phyloP scores from a whole-genome alignment of 2,888 invertebrate species.

The Cheilosia vulpina region DNA sequence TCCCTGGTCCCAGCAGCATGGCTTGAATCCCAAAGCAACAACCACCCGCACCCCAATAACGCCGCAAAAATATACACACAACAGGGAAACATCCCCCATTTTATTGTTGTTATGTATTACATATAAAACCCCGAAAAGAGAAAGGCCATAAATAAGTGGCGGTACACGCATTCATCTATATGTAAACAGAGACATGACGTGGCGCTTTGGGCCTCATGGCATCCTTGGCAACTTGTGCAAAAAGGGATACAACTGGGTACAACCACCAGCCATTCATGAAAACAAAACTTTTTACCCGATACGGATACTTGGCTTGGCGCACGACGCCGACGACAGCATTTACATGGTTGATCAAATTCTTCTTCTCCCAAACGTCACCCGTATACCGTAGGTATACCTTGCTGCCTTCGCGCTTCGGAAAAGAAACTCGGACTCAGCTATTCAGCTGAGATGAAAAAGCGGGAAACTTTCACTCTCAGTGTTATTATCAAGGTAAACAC shows the following conservation, averaged over 20 bases:
- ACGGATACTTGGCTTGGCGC: constrained; percentile 52
- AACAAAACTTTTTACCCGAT: constrained; percentile 54
- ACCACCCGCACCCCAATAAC: constrained; percentile 45
- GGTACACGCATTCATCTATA: constrained; percentile 50
- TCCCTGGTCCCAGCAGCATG: constrained; percentile 84
- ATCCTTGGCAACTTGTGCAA: constrained; percentile 21
- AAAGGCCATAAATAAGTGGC: constrained; percentile 65
- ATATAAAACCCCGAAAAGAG: constrained; percentile 39
- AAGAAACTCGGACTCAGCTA: constrained; percentile 55
- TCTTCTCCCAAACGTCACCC: not conserved
- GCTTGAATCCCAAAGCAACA: constrained; percentile 83
- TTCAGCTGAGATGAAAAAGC: constrained; percentile 41
- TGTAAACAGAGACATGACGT: constrained; percentile 60
- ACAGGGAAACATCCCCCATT: constrained; percentile 47
- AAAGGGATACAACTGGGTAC: constrained; percentile 24
- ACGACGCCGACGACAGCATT: constrained; percentile 45
- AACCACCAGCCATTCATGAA: constrained; percentile 56
- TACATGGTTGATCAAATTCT: constrained; percentile 48
- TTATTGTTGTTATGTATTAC: constrained; percentile 56
- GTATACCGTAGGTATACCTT: no score
- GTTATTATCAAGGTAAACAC: constrained; percentile 22
- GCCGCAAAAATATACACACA: constrained; percentile 71
- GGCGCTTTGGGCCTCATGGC: constrained; percentile 1
- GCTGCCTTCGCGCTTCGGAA: not conserved
- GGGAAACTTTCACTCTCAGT: constrained; percentile 45